Conservation (phyloP, 2,113 vertebrate species). For the Nettapus auritus region DNA sequence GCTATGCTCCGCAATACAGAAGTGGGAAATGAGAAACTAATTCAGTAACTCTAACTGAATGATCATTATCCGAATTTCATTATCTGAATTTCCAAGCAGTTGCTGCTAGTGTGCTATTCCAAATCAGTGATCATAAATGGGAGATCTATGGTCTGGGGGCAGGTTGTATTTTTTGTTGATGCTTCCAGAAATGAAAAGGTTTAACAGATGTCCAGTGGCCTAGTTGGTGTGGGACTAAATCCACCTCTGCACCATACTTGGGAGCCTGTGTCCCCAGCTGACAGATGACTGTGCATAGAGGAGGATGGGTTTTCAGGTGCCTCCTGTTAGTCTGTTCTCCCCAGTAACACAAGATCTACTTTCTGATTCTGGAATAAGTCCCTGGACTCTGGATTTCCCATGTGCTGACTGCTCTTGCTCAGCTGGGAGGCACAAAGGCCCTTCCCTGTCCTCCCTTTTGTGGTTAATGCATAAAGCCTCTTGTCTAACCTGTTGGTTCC, state of each 20-base stretch:
- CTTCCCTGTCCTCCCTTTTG: not conserved
- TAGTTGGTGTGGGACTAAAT: not conserved
- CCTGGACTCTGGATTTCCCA: not conserved
- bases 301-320: accelerated
- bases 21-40: not conserved
- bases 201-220: not conserved
- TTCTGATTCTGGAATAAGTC: not conserved
- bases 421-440: not conserved
- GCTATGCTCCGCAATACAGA: not conserved
- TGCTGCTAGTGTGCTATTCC: not conserved
- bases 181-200: not conserved
- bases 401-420: not conserved
- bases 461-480: not conserved
- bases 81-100: not conserved
- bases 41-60: not conserved
- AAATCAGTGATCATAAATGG: not conserved
- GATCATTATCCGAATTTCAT: not conserved
- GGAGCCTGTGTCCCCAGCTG: not conserved
- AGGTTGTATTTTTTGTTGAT: not conserved
- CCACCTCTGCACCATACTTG: not conserved
- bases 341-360: not conserved
- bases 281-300: not conserved
- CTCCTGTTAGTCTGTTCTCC: not conserved
- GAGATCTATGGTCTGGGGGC: not conserved
- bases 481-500: not conserved